phyloP scores from a whole-genome alignment of 2,888 invertebrate genomes.

The Eupithecia insigniata region DNA sequence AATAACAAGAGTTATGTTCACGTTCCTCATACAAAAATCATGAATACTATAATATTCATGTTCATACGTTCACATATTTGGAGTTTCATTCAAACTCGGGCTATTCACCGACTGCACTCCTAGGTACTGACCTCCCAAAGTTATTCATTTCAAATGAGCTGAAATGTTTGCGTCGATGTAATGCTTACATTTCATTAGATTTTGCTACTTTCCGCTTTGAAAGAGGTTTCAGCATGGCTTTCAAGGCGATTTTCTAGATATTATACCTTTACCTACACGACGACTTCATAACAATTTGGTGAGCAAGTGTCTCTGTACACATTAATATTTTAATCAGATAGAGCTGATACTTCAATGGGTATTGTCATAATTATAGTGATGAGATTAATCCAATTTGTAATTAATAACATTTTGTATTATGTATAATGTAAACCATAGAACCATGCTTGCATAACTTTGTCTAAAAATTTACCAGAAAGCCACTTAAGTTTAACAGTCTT shows the following conservation, averaged over 20 bases:
- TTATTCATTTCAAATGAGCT: conserved; percentile 35
- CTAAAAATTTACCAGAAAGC: background rate
- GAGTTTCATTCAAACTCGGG: conserved; percentile 18
- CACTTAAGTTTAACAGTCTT: background rate
- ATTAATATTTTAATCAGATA: background rate
- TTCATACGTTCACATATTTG: conserved; percentile 12
- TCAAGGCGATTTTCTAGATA: background rate
- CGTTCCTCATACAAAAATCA: background rate
- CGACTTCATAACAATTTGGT: background rate
- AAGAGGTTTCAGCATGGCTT: background rate
- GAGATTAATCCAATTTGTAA: background rate
- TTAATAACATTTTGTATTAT: background rate
- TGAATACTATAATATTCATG: conserved; percentile 11
- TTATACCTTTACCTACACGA: background rate
- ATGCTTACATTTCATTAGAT: conserved; percentile 27
- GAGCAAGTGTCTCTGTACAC: background rate
- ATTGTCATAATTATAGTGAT: background rate
- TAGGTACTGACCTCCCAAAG: conserved; percentile 27
- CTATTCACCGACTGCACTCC: background rate
- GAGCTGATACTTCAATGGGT: background rate
- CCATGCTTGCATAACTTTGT: background rate
- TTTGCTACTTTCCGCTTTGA: background rate
- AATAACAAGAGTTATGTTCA: background rate
- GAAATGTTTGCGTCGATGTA: conserved; percentile 25
- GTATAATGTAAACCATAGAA: background rate